Evolutionary conservation across 2,888 invertebrate genomes (phyloP).

Genomic region (Chrysolina americana): DNA sequence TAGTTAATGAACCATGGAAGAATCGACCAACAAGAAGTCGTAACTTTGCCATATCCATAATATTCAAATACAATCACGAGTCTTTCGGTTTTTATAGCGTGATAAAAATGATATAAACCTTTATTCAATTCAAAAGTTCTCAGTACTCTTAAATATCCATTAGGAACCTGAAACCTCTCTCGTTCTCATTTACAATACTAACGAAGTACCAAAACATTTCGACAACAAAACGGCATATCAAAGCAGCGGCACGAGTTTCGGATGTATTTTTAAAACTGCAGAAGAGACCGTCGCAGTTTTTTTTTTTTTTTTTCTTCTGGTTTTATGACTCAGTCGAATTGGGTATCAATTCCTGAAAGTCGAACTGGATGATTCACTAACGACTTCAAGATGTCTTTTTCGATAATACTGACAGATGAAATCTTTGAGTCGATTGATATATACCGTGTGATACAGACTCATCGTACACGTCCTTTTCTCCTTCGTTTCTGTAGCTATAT

Average conservation of each 20-base stretch:
- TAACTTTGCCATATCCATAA: conserved; percentile 7
- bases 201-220: conserved; percentile 53
- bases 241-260: conserved; percentile 27
- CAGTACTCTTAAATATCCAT: conserved; percentile 28
- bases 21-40: background rate
- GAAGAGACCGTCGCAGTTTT: conserved; percentile 53
- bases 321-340: conserved; percentile 29
- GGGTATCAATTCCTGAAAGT: too few relatives aligned
- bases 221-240: conserved; percentile 47
- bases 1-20: too few relatives aligned
- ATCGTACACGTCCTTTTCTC: too few relatives aligned
- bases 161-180: conserved; percentile 24
- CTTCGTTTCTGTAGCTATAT: too few relatives aligned
- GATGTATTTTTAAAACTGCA: conserved; percentile 55
- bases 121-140: conserved; percentile 22
- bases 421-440: too few relatives aligned
- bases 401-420: too few relatives aligned
- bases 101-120: conserved; percentile 25
- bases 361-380: too few relatives aligned
- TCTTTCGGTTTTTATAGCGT: conserved; percentile 20
- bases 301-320: conserved; percentile 48
- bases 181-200: conserved; percentile 45
- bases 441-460: too few relatives aligned
- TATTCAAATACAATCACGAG: background rate
- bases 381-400: too few relatives aligned